Percentiles rank a stretch among this genome's conserved stretches.
Conservation (phyloP, 2,113 vertebrate species). For the Actenoides lindsayi region DNA sequence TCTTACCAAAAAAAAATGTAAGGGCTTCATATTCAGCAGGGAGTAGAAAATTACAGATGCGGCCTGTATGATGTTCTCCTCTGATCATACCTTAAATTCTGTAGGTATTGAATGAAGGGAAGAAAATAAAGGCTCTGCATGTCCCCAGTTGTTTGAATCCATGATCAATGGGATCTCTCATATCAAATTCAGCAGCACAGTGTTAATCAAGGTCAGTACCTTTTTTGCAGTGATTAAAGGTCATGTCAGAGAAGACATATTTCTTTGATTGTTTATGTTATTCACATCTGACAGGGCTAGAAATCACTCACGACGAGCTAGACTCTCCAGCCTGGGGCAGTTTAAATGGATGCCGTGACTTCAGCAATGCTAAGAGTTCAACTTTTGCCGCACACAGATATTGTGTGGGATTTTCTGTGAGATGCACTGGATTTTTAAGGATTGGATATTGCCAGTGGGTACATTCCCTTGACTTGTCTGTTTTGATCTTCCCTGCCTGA, state of each 20-base stretch:
- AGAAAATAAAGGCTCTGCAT: not conserved
- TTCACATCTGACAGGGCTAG: conserved; percentile 14
- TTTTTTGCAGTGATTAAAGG: conserved; percentile 25
- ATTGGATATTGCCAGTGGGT: not conserved
- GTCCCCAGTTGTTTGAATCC: not conserved
- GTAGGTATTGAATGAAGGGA: not conserved
- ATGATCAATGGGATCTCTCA: conserved; percentile 14
- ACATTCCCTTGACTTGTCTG: not conserved
- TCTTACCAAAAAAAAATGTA: not conserved
- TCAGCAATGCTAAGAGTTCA: not conserved
- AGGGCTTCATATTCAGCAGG: not conserved
- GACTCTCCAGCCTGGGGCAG: not conserved
- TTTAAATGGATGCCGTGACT: not conserved
- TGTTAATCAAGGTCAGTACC: conserved; percentile 55
- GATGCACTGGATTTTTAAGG: not conserved
- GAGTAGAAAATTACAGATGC: not conserved
- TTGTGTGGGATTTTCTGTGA: not conserved
- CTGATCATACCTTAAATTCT: not conserved
- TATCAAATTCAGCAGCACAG: conserved; percentile 43
- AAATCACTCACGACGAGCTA: conserved; percentile 29
- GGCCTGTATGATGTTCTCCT: not conserved
- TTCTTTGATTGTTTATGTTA: conserved; percentile 48
- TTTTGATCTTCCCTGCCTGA: not conserved
- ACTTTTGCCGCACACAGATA: not conserved
- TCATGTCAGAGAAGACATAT: conserved; percentile 43